A percentile compares a stretch with the other conserved stretches of the same genome.
These are phyloP conservation scores for Hofmannophila pseudospretella DNA, from an alignment of 2,888 invertebrate genomes.

Conservation along the genomic window DNA sequence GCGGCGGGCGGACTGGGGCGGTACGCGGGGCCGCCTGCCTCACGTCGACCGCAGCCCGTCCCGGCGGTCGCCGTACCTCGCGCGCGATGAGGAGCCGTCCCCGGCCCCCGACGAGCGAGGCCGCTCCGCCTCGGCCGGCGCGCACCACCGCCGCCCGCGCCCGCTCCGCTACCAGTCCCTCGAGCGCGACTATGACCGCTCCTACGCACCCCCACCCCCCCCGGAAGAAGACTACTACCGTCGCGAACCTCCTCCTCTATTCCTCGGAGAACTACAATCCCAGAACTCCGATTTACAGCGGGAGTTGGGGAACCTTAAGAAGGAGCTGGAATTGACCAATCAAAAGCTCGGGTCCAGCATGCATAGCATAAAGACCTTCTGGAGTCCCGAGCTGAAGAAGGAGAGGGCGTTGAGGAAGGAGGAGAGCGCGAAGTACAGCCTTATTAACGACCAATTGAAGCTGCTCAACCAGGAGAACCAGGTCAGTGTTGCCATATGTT, in stretches of 20 bases:
- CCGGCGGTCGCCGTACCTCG: constrained; percentile 87
- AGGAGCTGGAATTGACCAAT: constrained; percentile 96
- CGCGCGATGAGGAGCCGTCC: constrained; percentile 87
- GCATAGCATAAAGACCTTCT: constrained; percentile 99
- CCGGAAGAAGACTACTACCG: constrained; percentile 81
- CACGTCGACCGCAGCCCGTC: constrained; percentile 94
- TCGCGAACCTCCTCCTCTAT: constrained; percentile 80
- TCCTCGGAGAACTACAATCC: constrained; percentile 92
- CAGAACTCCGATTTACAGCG: constrained; percentile 97
- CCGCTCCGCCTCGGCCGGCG: constrained; percentile 82
- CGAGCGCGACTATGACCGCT: constrained; percentile 89
- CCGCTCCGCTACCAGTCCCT: constrained; percentile 86
- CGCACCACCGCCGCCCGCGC: constrained; percentile 87
- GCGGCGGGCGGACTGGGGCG: constrained; percentile 73
- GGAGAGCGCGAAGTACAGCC: constrained; percentile 97
- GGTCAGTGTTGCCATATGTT: constrained; percentile 81
- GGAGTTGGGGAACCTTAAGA: constrained; percentile 92
- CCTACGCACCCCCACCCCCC: constrained; percentile 91
- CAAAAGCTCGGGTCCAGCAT: constrained; percentile 98
- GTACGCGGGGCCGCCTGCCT: constrained; percentile 83
- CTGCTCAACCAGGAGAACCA: constrained; percentile 97
- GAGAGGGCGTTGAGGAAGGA: constrained; percentile 97
- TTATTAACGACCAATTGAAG: constrained; percentile 97
- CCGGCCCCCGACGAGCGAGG: constrained; percentile 92
- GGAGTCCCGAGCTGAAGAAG: constrained; percentile 99